Base-by-base conservation (phyloP, 2,888 invertebrate genomes). In the Orchestes rusci region DNA sequence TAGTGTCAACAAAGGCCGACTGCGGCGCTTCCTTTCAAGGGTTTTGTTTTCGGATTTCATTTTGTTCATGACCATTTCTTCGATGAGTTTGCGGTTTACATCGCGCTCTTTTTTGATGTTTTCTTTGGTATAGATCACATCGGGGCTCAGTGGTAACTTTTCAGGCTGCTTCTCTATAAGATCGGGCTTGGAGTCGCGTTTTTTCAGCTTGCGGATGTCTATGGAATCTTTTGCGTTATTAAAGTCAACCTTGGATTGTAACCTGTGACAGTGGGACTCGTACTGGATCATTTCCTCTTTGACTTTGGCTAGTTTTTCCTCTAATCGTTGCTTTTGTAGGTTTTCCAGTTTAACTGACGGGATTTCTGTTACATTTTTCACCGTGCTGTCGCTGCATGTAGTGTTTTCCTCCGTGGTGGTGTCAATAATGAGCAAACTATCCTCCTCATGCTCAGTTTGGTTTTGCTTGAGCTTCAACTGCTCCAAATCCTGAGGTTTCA, bases 41-140 rank as follows among this genome's bases (percentile, higher is more conserved):
- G 75, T 71, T 55, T 79, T 79, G 55, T 80, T 80, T 57, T 81
- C 79, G 2, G 78, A 76, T 56, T 79, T 76, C 57, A 87, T 70
- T 65, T 85, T 82, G 60, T 84, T 86, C 75, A 90, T 78, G 39
- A 91, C 83, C 68, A 91, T 72, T 63, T 89, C 82, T 58, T 89
- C 80, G 34, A 91, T 84, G 17, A 90, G 73, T 62, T 82, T 84
- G 52, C 88, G 89, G 66, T 90, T 88, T 60, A 86, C 83, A 28
- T 82, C 83, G 42, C 88, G 73, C 62, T 88, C 87, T 60, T 83
- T 78, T 51, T 82, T 81, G 23, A 90, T 75, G 68, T 85, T 83
- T 62, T 87, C 84, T 41, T 63, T 67, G 37, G 62, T 64, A 37
- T 67, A 65, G 13, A 67, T 45, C 39, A 58, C 53, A 52, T 62